Base-by-base conservation (phyloP, 2,888 invertebrate genomes). In the Rotaria macrura region DNA sequence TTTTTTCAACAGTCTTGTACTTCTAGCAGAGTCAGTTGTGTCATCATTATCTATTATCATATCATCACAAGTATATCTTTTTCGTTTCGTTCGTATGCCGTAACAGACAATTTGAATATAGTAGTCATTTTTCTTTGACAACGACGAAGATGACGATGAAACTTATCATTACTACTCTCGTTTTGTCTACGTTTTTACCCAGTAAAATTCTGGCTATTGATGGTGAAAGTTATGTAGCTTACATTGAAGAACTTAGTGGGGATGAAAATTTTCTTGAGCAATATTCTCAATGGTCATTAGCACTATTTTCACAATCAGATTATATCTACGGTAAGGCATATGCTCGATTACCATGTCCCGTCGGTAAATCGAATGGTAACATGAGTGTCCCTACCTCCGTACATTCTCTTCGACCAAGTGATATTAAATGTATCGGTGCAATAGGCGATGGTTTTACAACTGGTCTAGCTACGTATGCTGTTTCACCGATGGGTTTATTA, bases 391-490 rank as follows among this genome's bases (percentile, higher is more conserved):
- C 84, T 29, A 86, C 86, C 34, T 57, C 47, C 88, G 89, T 89
- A 12, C 89, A 89, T 85, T 85, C 85, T 12, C 88, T 89, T 14
- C 87, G 88, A 74, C 89, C 89, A 40, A 88, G 87, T 52, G 89
- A 89, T 83, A 87, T 89, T 9, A 87, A 87, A 55, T 88, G 89
- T 9, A 87, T 89, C 12, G 89, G 88, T 9, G 89, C 89, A 1
- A 86, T 89, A 83, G 89, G 89, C 25, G 89, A 89, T 85, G 89
- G 89, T 2, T 84, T 89, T 1, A 89, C 89, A 40, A 87, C 89
- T 84, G 89, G 89, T n/a, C 89, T 88, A 86, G 89, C 89, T 10
- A 88, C 89, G 2, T 87, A 89, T 29, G 89, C 89, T 23, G 85
- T 84, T 1, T 88, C 88, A 72, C 88, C 89, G 55, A 47, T 89